Conservation (phyloP, 92 coral and sea anemone species). For the Porites rus region DNA sequence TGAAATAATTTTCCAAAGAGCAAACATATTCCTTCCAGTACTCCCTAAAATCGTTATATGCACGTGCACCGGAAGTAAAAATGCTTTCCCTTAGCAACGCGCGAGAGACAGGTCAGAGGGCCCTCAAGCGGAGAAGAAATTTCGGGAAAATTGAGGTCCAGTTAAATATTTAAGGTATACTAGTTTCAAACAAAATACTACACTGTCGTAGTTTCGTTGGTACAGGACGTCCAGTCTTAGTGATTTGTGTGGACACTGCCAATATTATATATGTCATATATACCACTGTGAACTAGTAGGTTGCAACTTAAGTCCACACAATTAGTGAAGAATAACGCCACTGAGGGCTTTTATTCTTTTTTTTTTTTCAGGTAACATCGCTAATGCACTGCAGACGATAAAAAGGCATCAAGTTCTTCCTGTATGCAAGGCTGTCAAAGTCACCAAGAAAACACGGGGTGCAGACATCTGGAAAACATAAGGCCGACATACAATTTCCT, state of each 20-base stretch:
- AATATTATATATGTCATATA: no score
- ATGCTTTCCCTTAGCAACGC: conserved; percentile 2
- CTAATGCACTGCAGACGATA: conserved; percentile 93
- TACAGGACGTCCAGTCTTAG: no score
- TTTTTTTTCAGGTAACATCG: conserved; percentile 77
- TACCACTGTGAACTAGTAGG: no score
- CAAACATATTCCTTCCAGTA: conserved; percentile 11
- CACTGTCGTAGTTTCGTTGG: no score
- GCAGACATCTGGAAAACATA: conserved; percentile 52
- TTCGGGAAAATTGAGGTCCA: no score
- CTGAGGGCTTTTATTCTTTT: background rate
- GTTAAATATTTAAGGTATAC: no score
- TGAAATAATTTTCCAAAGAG: background rate
- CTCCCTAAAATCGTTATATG: background rate
- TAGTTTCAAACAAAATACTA: no score
- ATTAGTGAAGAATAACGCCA: no score
- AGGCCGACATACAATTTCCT: background rate
- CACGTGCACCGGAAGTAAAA: background rate
- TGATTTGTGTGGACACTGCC: no score
- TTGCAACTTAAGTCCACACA: no score
- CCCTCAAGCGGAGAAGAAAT: background rate
- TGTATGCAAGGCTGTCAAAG: conserved; percentile 59
- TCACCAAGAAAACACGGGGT: conserved; percentile 42
- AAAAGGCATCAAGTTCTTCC: conserved; percentile 92
- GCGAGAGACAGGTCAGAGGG: background rate